These are phyloP conservation scores for Pelecanoides urinatrix DNA, from an alignment of 2,113 vertebrate genomes.

Conservation along the genomic window DNA sequence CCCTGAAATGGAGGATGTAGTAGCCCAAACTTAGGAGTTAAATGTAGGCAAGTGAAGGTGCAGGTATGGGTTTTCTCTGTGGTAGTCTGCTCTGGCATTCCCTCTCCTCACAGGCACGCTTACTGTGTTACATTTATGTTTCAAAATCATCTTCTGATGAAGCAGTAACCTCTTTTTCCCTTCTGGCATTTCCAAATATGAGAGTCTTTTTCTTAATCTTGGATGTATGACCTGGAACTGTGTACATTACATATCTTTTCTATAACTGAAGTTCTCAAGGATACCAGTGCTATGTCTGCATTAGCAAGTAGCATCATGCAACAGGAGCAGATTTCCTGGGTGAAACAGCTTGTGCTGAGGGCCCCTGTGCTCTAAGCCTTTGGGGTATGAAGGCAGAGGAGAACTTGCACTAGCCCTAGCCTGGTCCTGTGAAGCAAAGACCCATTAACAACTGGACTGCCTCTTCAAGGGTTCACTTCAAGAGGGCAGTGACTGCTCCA, in stretches of 20 bases:
- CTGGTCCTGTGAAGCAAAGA: neutral
- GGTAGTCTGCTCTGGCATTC: neutral
- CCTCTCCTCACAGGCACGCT: neutral
- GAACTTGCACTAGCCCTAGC: neutral
- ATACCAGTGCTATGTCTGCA: neutral
- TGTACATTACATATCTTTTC: neutral
- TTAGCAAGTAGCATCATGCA: neutral
- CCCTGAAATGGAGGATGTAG: neutral
- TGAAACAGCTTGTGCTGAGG: neutral
- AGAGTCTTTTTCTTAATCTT: neutral
- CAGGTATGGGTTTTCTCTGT: neutral
- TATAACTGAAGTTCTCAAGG: neutral
- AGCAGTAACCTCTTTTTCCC: neutral
- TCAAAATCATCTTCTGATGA: conserved; percentile 6
- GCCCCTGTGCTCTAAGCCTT: neutral
- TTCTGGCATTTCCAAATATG: neutral
- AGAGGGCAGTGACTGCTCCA: neutral
- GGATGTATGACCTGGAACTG: neutral
- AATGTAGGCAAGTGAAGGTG: neutral
- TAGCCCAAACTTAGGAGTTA: neutral
- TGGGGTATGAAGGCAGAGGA: neutral
- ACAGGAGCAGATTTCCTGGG: neutral
- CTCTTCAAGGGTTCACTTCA: neutral
- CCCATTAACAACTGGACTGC: neutral
- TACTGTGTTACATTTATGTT: neutral